Percentiles rank a stretch among this genome's conserved stretches.
Evolutionary conservation across 2,797 vertebrate species (phyloP).

Genomic region (Xenentodon cancila): DNA sequence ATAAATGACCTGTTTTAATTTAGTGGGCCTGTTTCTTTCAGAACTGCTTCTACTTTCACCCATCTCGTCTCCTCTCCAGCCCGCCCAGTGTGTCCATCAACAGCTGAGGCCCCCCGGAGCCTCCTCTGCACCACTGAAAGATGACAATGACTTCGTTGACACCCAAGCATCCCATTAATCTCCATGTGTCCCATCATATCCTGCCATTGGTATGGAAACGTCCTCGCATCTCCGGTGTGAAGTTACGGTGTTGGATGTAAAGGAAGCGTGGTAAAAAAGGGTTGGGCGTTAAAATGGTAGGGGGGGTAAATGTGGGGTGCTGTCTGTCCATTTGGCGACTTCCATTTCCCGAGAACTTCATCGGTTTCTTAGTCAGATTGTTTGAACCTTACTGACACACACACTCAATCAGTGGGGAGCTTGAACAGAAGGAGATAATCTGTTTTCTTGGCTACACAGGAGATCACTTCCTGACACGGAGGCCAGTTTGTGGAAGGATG

Average conservation of each 20-base stretch:
- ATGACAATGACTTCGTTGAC: conserved; percentile 80
- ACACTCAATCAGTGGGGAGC: conserved; percentile 42
- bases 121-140: conserved; percentile 72
- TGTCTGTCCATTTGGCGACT: conserved; percentile 72
- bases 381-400: conserved; percentile 35
- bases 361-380: conserved; percentile 78
- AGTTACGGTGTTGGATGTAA: conserved; percentile 10
- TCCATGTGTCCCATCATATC: conserved; percentile 86
- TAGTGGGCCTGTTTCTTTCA: too few species aligned
- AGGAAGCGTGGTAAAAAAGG: neutral
- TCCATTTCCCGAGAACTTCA: conserved; percentile 70
- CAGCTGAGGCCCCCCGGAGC: conserved; percentile 64
- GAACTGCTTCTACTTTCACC: too few species aligned
- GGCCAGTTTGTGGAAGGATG: conserved; percentile 58
- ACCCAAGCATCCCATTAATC: conserved; percentile 82
- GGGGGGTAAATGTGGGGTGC: conserved; percentile 47
- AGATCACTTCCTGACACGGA: conserved; percentile 77
- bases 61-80: conserved; percentile 4
- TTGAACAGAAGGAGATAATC: conserved; percentile 77
- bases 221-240: conserved; percentile 60
- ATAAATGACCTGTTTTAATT: too few species aligned
- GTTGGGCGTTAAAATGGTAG: conserved; percentile 39
- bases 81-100: conserved; percentile 57
- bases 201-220: conserved; percentile 86
- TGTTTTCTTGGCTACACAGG: conserved; percentile 77